phyloP scores from a whole-genome alignment of 2,797 vertebrate genomes.

The Micropoecilia bifurca region DNA sequence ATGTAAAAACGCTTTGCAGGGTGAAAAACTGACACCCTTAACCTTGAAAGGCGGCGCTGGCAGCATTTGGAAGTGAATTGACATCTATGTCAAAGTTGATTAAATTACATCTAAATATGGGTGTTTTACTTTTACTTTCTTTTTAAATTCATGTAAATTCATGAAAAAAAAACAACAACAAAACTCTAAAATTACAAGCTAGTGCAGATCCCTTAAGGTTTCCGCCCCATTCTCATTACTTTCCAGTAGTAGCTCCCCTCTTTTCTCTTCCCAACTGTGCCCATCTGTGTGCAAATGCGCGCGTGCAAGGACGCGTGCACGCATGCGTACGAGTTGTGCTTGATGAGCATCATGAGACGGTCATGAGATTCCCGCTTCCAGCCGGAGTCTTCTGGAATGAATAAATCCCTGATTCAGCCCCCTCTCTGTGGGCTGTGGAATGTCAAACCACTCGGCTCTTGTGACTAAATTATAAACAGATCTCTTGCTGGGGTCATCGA shows the following conservation, averaged over 20 bases:
- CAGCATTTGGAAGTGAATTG: neutral
- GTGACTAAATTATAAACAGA: slow-evolving; percentile 65
- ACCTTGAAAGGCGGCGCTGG: neutral
- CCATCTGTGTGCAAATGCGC: slow-evolving; percentile 23
- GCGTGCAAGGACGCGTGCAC: slow-evolving; percentile 29
- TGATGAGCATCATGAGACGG: slow-evolving; percentile 75
- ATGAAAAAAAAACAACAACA: neutral
- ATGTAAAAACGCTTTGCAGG: neutral
- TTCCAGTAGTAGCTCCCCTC: slow-evolving; percentile 10
- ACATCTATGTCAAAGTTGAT: neutral
- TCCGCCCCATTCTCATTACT: neutral
- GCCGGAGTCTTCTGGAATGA: slow-evolving; percentile 51
- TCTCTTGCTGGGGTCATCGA: slow-evolving; percentile 43
- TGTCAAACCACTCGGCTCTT: slow-evolving; percentile 57
- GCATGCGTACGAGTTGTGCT: slow-evolving; percentile 11
- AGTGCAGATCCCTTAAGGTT: neutral
- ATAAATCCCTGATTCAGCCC: slow-evolving; percentile 62
- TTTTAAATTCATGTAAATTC: neutral
- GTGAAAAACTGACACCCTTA: neutral
- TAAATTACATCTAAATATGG: neutral
- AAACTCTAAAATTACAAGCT: neutral
- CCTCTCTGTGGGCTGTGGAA: slow-evolving; percentile 61
- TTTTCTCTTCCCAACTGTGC: slow-evolving; percentile 16
- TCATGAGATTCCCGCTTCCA: slow-evolving; percentile 62
- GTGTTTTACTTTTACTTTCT: neutral